Evolutionary conservation across 2,888 invertebrate species (phyloP), one percentile per base, ranked within the genome.

Genomic region (Pantelozetes paolii): DNA sequence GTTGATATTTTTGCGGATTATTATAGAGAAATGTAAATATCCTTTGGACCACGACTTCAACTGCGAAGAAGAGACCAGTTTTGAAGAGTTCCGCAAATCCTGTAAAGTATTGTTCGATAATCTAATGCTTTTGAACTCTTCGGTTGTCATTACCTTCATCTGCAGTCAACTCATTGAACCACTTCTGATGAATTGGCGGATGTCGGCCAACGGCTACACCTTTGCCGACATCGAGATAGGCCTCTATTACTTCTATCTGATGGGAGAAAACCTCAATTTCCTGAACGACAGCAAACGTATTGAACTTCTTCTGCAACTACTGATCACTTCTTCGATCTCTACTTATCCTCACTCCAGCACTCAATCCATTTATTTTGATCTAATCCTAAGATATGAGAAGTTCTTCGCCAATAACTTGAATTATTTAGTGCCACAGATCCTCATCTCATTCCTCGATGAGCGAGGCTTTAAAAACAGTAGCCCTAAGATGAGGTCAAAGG

Each of bases 31-130:
- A 78, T 82, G 45, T 67, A 73, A 76, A 50, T 50, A 62, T 48
- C 72, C 73, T n/a, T n/a, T 54, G 11, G 71, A 64, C 32, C 57
- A 57, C 62, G 30, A 70, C 30, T 76, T 77, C 59, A 78, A 83
- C 81, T 84, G 84, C 0, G 85, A 85, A 79, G 85, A 85, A 76
- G 86, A 86, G 79, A 85, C 84, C 15, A 82, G 82, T 79, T 86
- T 86, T 79, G 81, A 83, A 75, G 85, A 85, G 74, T 86, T 84
- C 78, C 80, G 85, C 74, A 85, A 85, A 79, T 83, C 84, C 70
- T 78, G 85, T 71, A 85, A 85, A 80, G 81, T 84, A 11, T 80
- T 86, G 30, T 84, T 85, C 79, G 85, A 84, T 78, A 85, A 85
- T 77, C 76, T 86, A 48, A 83, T 84, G 32, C 57, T 71, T 40